Evolutionary conservation across 2,113 vertebrate genomes (phyloP).

Genomic region (Choloepus hoffmanni): DNA sequence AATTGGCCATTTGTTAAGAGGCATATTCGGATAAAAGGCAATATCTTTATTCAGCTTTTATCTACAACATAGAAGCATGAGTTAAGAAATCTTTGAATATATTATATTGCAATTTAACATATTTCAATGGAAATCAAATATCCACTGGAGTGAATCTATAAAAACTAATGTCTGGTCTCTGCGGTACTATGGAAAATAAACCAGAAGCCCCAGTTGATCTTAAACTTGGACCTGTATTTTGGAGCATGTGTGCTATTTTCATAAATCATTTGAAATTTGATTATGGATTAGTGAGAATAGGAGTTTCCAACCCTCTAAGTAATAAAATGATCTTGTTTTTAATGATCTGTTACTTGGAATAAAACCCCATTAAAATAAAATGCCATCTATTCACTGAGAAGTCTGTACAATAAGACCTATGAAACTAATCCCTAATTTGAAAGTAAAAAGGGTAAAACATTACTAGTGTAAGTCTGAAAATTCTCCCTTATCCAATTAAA

Average conservation of each 20-base stretch:
- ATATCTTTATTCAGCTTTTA: not conserved
- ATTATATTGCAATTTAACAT: constrained; percentile 49
- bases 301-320: not conserved
- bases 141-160: constrained; percentile 46
- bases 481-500: constrained; percentile 56
- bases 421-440: constrained; percentile 76
- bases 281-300: constrained; percentile 45
- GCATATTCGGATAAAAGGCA: not conserved
- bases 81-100: not conserved
- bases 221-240: constrained; percentile 39
- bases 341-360: constrained; percentile 67
- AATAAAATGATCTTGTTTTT: constrained; percentile 61
- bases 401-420: not conserved
- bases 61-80: not conserved
- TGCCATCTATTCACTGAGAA: constrained; percentile 62
- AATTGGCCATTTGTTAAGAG: not conserved
- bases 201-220: constrained; percentile 47
- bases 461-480: constrained; percentile 53
- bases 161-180: constrained; percentile 38
- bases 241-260: not conserved
- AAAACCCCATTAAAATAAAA: constrained; percentile 73
- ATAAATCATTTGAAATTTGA: constrained; percentile 44
- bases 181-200: constrained; percentile 66
- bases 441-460: constrained; percentile 60
- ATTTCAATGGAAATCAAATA: constrained; percentile 26